These are phyloP conservation scores for Panzeria rudis DNA, from an alignment of 2,888 invertebrate genomes.

Conservation along the genomic window DNA sequence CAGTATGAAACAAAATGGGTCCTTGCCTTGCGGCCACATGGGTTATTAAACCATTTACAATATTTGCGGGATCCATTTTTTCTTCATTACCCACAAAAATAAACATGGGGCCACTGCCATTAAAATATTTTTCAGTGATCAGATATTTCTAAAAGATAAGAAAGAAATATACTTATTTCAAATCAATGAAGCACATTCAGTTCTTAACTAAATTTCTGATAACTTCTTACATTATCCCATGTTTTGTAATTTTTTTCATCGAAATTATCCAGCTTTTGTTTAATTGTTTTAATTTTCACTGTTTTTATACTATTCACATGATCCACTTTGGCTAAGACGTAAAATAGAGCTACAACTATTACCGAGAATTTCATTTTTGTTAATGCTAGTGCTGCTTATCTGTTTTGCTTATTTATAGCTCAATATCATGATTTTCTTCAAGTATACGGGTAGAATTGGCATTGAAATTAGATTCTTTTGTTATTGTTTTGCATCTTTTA, in stretches of 20 bases:
- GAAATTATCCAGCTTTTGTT: slow-evolving; percentile 87
- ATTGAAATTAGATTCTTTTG: no score
- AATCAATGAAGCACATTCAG: neutral
- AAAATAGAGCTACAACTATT: slow-evolving; percentile 62
- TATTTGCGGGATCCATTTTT: slow-evolving; percentile 85
- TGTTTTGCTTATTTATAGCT: neutral
- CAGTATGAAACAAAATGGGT: slow-evolving; percentile 89
- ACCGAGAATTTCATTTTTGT: slow-evolving; percentile 73
- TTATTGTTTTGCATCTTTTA: no score
- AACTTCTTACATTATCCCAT: slow-evolving; percentile 84
- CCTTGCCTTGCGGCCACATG: slow-evolving; percentile 85
- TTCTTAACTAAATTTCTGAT: slow-evolving; percentile 79
- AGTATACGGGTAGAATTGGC: no score
- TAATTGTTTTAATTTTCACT: slow-evolving; percentile 82
- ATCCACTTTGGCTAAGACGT: slow-evolving; percentile 31
- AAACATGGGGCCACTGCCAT: slow-evolving; percentile 86
- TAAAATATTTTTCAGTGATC: slow-evolving; percentile 84
- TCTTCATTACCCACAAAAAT: slow-evolving; percentile 90
- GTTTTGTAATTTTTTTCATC: slow-evolving; percentile 85
- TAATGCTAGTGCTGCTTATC: neutral
- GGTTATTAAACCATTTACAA: slow-evolving; percentile 86
- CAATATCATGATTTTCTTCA: neutral
- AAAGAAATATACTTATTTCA: neutral
- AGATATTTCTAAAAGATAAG: slow-evolving; percentile 83
- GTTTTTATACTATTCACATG: slow-evolving; percentile 82